Percentiles rank a stretch among this genome's conserved stretches.
These are phyloP conservation scores for Aleiodes testaceus DNA, from an alignment of 2,888 invertebrate species.

Conservation along the genomic window DNA sequence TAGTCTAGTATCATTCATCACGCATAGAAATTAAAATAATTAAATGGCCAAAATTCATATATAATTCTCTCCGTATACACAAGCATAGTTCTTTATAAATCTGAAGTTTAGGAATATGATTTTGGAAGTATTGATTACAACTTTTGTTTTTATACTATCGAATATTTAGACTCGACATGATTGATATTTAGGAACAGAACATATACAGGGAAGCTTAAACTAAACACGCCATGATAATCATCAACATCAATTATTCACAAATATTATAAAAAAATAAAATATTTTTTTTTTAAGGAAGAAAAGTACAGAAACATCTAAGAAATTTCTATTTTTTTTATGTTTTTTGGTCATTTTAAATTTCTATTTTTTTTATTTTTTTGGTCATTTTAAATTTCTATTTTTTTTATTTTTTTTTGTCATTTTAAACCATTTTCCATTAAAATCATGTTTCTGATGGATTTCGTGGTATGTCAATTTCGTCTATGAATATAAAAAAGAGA, in stretches of 20 bases:
- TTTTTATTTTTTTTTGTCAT: background rate
- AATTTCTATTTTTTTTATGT: background rate
- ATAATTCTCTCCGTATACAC: constrained; percentile 2
- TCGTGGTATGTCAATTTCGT: background rate
- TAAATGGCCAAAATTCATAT: constrained; percentile 1
- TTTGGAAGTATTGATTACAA: constrained; percentile 2
- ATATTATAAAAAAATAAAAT: constrained; percentile 43
- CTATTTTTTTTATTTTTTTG: background rate
- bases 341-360: background rate
- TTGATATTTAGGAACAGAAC: background rate
- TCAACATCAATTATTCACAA: constrained; percentile 37
- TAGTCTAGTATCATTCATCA: constrained; percentile 1
- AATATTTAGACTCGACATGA: constrained; percentile 1
- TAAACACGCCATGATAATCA: constrained; percentile 27
- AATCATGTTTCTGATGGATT: background rate
- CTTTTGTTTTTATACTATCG: constrained; percentile 20
- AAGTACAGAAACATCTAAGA: background rate
- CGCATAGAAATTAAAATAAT: constrained; percentile 7
- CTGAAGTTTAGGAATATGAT: constrained; percentile 1
- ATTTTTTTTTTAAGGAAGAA: constrained; percentile 29
- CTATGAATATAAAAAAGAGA: background rate
- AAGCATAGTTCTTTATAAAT: background rate
- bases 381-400: background rate
- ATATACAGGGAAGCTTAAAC: constrained; percentile 21
- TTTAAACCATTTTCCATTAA: background rate